These are phyloP conservation scores for Lophura nycthemera DNA, from an alignment of 2,113 vertebrate genomes.

Conservation along the genomic window DNA sequence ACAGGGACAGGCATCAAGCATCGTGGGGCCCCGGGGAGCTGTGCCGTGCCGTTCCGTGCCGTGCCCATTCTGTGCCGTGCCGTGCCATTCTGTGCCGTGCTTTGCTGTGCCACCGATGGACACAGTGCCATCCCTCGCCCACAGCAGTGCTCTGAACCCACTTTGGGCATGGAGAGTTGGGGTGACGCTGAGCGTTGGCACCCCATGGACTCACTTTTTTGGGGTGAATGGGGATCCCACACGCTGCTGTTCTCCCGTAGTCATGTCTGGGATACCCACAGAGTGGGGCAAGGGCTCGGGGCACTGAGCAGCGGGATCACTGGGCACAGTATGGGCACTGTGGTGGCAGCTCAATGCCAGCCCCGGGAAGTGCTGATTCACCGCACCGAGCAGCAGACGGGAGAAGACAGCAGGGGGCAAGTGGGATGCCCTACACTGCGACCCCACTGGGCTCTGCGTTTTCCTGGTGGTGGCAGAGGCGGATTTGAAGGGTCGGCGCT, in stretches of 20 bases:
- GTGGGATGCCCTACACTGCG: background rate
- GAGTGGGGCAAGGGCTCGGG: background rate
- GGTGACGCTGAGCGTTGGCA: fast-evolving
- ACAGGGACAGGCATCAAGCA: background rate
- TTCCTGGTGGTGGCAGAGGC: background rate
- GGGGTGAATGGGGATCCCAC: background rate
- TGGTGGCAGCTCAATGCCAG: background rate
- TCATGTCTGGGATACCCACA: background rate
- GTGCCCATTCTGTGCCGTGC: background rate
- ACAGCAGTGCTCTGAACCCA: background rate
- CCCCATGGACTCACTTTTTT: fast-evolving
- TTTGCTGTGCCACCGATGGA: background rate
- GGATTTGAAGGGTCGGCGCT: conserved; percentile 45
- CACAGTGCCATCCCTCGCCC: background rate
- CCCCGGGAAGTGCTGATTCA: conserved; percentile 69
- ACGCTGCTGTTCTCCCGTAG: background rate
- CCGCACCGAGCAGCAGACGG: background rate
- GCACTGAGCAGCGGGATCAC: too few relatives aligned
- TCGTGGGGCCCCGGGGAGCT: background rate
- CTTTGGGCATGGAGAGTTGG: background rate
- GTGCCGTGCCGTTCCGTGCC: background rate
- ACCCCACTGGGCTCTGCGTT: background rate
- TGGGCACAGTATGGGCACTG: fast-evolving
- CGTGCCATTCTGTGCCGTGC: background rate
- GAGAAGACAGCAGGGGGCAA: background rate